Evolutionary conservation across 2,797 vertebrate species (phyloP).

Genomic region (Malacoctenus gilli): DNA sequence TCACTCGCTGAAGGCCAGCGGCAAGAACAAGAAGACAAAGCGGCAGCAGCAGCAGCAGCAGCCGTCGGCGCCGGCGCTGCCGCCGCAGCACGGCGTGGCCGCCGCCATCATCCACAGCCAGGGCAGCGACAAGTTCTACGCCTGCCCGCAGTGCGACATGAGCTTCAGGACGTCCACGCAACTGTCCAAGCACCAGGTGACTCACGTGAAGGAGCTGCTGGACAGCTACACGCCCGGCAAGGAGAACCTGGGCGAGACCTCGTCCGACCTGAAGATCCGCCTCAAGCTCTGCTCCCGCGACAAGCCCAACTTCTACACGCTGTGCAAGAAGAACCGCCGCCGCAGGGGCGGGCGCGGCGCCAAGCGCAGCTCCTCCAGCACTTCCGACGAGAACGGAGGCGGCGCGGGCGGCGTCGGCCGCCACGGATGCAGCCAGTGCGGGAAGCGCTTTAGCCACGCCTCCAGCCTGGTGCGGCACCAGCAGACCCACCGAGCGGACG

Average conservation of each 20-base stretch:
- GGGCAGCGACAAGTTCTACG: slow-evolving; percentile 74
- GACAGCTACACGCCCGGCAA: slow-evolving; percentile 78
- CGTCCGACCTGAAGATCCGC: slow-evolving; percentile 83
- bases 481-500: slow-evolving; percentile 60
- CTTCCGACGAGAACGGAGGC: slow-evolving; percentile 8
- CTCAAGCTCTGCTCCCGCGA: slow-evolving; percentile 83
- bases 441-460: slow-evolving; percentile 72
- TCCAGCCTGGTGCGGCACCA: slow-evolving; percentile 73
- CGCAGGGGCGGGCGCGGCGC: slow-evolving; percentile 41
- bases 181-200: slow-evolving; percentile 82
- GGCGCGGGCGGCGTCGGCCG: neutral
- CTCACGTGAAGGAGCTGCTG: slow-evolving; percentile 80
- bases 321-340: slow-evolving; percentile 82
- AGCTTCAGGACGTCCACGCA: slow-evolving; percentile 79
- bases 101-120: slow-evolving; percentile 31
- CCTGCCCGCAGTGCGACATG: slow-evolving; percentile 82
- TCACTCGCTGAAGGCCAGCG: slow-evolving; percentile 47
- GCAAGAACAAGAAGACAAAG: slow-evolving; percentile 63
- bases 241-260: slow-evolving; percentile 74
- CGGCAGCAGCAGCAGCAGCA: slow-evolving; percentile 37
- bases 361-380: slow-evolving; percentile 13
- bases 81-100: slow-evolving; percentile 29
- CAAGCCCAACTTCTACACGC: slow-evolving; percentile 83
- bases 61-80: slow-evolving; percentile 15
- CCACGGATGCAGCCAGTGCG: slow-evolving; percentile 70